phyloP scores from a whole-genome alignment of 2,888 invertebrate genomes.

The Lymantria monacha region DNA sequence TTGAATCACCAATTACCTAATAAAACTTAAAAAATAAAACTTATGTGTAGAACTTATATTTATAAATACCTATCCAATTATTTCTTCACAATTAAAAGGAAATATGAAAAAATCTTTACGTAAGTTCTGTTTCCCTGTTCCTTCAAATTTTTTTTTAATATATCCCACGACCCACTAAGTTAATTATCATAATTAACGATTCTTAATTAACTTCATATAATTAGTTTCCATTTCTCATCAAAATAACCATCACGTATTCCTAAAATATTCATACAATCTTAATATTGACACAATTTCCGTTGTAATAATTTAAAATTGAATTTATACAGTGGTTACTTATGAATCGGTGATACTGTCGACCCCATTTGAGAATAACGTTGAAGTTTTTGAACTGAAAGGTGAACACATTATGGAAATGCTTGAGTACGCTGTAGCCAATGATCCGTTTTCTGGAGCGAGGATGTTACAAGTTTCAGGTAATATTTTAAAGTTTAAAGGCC shows the following conservation, averaged over 20 bases:
- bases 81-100: too few species aligned
- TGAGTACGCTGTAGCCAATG: conserved; percentile 77
- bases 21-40: too few species aligned
- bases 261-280: background rate
- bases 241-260: background rate
- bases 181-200: too few species aligned
- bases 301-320: background rate
- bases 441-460: conserved; percentile 66
- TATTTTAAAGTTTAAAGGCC: too few species aligned
- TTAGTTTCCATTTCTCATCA: background rate
- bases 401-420: conserved; percentile 84
- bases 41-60: too few species aligned
- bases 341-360: conserved; percentile 85
- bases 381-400: conserved; percentile 87
- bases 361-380: conserved; percentile 90
- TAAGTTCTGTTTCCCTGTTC: too few species aligned
- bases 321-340: conserved; percentile 85
- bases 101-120: too few species aligned
- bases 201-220: background rate
- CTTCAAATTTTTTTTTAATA: too few species aligned
- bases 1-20: too few species aligned
- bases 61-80: too few species aligned
- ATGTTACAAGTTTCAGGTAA: conserved; percentile 84
- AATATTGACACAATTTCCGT: background rate
- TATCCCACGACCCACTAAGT: too few species aligned